phyloP scores from a whole-genome alignment of 2,888 invertebrate species.

The Therioaphis trifolii region DNA sequence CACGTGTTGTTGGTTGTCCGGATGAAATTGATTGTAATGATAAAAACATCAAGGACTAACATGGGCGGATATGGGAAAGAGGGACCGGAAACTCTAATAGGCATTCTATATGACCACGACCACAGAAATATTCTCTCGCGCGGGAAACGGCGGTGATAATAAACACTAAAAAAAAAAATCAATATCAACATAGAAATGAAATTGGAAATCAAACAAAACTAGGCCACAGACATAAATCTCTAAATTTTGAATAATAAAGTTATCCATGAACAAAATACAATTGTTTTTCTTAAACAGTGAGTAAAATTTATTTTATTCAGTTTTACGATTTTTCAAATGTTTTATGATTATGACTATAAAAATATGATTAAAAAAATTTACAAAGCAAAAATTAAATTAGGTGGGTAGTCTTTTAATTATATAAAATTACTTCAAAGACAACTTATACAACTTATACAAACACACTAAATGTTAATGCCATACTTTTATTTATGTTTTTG shows the following conservation, averaged over 20 bases:
- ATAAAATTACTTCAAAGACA: too few relatives aligned
- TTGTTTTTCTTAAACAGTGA: background rate
- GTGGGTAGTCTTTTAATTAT: too few relatives aligned
- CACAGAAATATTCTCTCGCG: constrained; percentile 25
- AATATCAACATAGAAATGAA: background rate
- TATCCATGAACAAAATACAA: background rate
- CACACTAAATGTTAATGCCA: too few relatives aligned
- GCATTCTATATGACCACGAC: background rate
- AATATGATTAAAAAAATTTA: background rate
- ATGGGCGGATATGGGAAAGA: background rate
- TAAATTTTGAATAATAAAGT: background rate
- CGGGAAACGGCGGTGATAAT: background rate
- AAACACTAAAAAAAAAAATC: constrained; percentile 26
- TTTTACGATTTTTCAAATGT: background rate
- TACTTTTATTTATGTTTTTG: too few relatives aligned
- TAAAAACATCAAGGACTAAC: constrained; percentile 46
- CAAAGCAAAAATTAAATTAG: too few relatives aligned
- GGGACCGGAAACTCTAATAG: constrained; percentile 49
- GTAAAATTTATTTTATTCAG: background rate
- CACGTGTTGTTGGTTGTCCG: constrained; percentile 32
- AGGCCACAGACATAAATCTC: background rate
- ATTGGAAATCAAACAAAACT: constrained; percentile 19
- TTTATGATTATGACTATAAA: background rate
- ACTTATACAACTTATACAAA: too few relatives aligned
- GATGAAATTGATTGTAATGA: constrained; percentile 59